Percentiles rank a stretch among this genome's conserved stretches.
Evolutionary conservation across 2,113 vertebrate genomes (phyloP).

Genomic region (Mandrillus leucophaeus): DNA sequence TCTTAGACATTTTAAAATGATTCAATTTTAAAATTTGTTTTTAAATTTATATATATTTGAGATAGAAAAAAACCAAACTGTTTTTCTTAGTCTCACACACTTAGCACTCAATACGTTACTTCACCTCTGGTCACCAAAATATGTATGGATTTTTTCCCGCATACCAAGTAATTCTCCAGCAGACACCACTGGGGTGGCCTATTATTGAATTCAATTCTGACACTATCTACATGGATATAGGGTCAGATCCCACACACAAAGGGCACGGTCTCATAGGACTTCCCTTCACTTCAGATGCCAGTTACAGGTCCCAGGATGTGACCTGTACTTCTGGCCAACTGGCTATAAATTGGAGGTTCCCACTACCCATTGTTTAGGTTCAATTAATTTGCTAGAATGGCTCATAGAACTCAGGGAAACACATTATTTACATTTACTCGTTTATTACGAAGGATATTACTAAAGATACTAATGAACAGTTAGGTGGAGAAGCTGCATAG

Average conservation of each 20-base stretch:
- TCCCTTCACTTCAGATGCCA: background rate
- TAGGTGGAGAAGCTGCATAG: background rate
- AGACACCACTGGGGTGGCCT: background rate
- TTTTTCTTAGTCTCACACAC: background rate
- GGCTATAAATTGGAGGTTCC: background rate
- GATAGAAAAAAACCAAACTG: background rate
- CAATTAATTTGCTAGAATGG: background rate
- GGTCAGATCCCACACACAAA: background rate
- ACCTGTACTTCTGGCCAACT: background rate
- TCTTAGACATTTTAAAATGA: background rate
- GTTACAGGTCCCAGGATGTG: background rate
- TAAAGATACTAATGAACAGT: background rate
- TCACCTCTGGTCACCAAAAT: background rate
- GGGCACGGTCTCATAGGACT: background rate
- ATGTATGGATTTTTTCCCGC: background rate
- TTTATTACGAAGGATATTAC: background rate
- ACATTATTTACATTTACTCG: background rate
- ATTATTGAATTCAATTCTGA: background rate
- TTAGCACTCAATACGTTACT: background rate
- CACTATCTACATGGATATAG: background rate
- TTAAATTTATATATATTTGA: background rate
- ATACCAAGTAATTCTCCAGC: background rate
- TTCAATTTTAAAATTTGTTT: background rate
- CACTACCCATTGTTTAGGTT: background rate
- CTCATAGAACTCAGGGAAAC: background rate